A percentile compares a stretch with the other conserved stretches of the same genome.
Conservation (phyloP, 1,140 invertebrate genomes). For the Phenacoccus solenopsis region DNA sequence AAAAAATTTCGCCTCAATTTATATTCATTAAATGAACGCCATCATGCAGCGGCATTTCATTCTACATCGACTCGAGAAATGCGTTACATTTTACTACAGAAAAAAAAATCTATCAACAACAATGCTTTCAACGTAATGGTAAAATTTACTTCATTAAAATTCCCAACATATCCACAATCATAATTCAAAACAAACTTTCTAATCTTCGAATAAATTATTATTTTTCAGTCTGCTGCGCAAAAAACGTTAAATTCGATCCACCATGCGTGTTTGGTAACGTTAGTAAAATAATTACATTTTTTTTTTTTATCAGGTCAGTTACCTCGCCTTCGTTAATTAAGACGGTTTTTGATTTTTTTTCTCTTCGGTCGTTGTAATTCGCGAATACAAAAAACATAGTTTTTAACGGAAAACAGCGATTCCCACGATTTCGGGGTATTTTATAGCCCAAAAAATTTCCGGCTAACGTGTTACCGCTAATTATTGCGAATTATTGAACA, state of each 20-base stretch:
- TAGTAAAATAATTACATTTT: neutral
- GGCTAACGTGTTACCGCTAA: too few relatives aligned
- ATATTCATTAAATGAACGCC: neutral
- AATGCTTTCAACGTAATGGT: neutral
- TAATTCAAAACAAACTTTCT: neutral
- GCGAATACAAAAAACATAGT: neutral
- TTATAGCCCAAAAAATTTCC: too few relatives aligned
- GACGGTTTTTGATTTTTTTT: too few relatives aligned
- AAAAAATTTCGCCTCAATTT: neutral
- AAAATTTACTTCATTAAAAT: conserved; percentile 4
- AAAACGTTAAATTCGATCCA: neutral
- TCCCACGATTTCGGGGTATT: too few relatives aligned
- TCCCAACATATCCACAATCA: neutral
- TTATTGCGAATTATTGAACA: too few relatives aligned
- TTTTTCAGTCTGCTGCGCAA: neutral
- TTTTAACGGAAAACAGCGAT: too few relatives aligned
- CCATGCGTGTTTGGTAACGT: neutral
- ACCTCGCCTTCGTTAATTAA: neutral
- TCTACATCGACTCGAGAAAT: too few relatives aligned
- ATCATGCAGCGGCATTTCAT: neutral
- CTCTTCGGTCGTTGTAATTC: too few relatives aligned
- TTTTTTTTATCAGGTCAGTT: neutral
- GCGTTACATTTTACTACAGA: too few relatives aligned
- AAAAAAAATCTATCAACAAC: too few relatives aligned
- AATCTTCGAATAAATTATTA: neutral